Evolutionary conservation across 2,113 vertebrate genomes (phyloP).

Genomic region (Grus americana): DNA sequence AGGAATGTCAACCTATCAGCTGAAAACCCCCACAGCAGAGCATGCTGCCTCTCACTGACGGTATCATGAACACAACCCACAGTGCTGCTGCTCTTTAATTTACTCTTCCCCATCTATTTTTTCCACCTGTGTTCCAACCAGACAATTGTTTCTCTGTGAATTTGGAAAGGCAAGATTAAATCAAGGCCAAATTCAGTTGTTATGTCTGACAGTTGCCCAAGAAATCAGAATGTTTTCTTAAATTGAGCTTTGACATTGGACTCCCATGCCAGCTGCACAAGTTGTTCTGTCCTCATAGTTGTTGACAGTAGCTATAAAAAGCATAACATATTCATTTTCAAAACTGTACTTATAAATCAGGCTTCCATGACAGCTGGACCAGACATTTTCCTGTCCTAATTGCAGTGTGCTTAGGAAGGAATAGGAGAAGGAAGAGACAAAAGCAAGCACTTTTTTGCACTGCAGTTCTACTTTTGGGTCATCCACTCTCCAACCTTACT

Average conservation of each 20-base stretch:
- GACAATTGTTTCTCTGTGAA: background rate
- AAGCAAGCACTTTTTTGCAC: background rate
- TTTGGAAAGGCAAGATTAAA: conserved; percentile 25
- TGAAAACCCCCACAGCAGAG: background rate
- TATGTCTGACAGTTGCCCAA: background rate
- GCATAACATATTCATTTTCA: conserved; percentile 58
- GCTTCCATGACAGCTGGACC: conserved; percentile 30
- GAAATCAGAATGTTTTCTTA: conserved; percentile 23
- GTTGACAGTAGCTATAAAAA: conserved; percentile 67
- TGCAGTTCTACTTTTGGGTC: background rate
- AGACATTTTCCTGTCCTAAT: conserved; percentile 16
- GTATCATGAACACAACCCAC: background rate
- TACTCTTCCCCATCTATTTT: background rate
- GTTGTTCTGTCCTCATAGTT: conserved; percentile 45
- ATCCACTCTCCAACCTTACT: background rate
- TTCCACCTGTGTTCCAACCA: background rate
- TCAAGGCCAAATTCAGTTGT: background rate
- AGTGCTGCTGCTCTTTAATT: background rate
- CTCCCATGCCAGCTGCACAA: conserved; percentile 41
- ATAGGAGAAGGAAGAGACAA: background rate
- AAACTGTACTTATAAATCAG: conserved; percentile 34
- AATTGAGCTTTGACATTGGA: conserved; percentile 18
- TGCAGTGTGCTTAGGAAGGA: background rate
- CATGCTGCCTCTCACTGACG: background rate
- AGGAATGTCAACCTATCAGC: background rate